Conservation (phyloP, 2,888 invertebrate genomes). For the Aphidoletes aphidimyza region DNA sequence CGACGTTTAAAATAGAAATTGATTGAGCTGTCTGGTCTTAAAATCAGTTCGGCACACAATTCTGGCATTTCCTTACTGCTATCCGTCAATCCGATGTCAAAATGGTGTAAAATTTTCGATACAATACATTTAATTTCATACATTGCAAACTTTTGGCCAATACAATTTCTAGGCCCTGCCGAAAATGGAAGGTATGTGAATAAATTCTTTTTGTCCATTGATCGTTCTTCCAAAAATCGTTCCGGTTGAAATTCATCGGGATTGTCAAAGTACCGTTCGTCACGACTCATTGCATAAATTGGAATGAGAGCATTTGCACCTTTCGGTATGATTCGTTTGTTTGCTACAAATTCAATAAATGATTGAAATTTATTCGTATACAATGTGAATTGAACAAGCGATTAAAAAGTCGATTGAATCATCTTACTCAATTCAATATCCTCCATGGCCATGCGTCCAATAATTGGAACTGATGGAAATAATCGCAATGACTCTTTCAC, state of each 20-base stretch:
- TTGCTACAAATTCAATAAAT: not conserved
- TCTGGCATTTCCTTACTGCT: conserved; percentile 60
- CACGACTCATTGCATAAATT: conserved; percentile 58
- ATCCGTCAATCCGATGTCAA: conserved; percentile 62
- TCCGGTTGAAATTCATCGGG: conserved; percentile 64
- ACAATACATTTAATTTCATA: conserved; percentile 64
- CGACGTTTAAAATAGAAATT: not conserved
- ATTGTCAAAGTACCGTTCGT: conserved; percentile 62
- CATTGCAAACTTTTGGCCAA: conserved; percentile 65
- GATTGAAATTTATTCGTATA: not conserved
- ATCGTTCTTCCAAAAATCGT: conserved; percentile 62
- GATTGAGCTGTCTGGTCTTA: conserved; percentile 63
- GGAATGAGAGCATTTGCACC: conserved; percentile 55
- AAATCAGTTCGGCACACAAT: conserved; percentile 63
- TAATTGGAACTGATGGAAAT: conserved; percentile 64
- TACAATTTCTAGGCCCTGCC: conserved; percentile 66
- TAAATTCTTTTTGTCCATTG: conserved; percentile 63
- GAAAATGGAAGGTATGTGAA: conserved; percentile 66
- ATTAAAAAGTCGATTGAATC: not conserved
- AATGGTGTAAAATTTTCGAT: conserved; percentile 61
- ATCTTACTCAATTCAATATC: conserved; percentile 59
- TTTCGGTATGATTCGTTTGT: conserved; percentile 27
- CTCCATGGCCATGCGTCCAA: conserved; percentile 61
- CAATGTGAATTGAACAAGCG: not conserved
- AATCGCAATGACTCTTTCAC: conserved; percentile 65